A percentile compares a stretch with the other conserved stretches of the same genome.
phyloP scores from a whole-genome alignment of 2,113 vertebrate genomes.

The Clarias macrocephalus region DNA sequence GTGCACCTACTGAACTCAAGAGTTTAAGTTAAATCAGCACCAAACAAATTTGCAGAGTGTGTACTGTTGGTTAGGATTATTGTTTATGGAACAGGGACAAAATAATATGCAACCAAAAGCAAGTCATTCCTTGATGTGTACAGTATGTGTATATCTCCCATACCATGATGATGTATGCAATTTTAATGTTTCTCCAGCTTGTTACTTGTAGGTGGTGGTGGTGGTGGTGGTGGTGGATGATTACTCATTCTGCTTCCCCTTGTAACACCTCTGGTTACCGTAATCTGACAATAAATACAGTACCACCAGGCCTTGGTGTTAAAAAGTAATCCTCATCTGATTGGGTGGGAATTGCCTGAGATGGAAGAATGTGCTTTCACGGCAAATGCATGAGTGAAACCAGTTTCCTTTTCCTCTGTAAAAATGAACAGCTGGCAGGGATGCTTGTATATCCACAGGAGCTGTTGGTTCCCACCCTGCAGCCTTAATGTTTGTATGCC shows the following conservation, averaged over 20 bases:
- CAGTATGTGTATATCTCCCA: background rate
- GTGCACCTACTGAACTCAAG: background rate
- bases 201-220: background rate
- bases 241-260: background rate
- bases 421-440: constrained; percentile 35
- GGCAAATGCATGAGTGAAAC: constrained; percentile 34
- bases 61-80: background rate
- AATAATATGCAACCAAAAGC: constrained; percentile 19
- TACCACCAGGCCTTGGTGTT: background rate
- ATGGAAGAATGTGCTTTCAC: constrained; percentile 45
- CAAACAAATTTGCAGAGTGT: background rate
- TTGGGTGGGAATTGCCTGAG: constrained; percentile 36
- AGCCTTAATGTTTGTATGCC: constrained; percentile 42
- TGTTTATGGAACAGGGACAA: constrained; percentile 3
- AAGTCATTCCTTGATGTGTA: constrained; percentile 16
- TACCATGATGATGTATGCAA: constrained; percentile 20
- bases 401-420: background rate
- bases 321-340: constrained; percentile 7
- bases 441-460: constrained; percentile 24
- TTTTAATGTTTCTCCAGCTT: constrained; percentile 47
- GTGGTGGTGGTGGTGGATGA: background rate
- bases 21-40: background rate
- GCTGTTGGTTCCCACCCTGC: constrained; percentile 39
- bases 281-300: constrained; percentile 36
- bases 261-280: constrained; percentile 23